Percentiles rank a stretch among this genome's conserved stretches.
Conservation (phyloP, 1,140 invertebrate genomes). For the Tenebrio molitor region DNA sequence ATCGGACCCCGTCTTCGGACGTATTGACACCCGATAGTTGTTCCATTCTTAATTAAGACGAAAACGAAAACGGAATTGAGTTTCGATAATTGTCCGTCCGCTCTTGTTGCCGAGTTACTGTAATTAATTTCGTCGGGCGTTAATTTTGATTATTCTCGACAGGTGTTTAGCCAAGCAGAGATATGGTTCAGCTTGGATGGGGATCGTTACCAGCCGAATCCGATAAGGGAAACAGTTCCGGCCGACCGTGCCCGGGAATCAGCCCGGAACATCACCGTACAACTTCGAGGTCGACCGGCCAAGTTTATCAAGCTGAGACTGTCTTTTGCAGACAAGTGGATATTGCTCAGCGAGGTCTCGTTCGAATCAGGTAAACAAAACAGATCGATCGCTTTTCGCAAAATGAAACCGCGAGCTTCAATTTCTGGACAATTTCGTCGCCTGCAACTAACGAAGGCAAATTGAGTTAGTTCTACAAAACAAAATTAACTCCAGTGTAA, state of each 20-base stretch:
- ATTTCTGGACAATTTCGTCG: not conserved
- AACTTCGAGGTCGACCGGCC: constrained; percentile 82
- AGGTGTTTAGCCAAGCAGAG: constrained; percentile 79
- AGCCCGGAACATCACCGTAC: constrained; percentile 85
- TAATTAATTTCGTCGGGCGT: constrained; percentile 26
- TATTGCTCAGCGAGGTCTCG: constrained; percentile 89
- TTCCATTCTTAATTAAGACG: constrained; percentile 27
- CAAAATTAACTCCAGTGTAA: too few relatives aligned
- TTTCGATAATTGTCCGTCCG: constrained; percentile 15
- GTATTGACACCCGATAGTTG: constrained; percentile 19
- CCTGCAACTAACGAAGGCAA: too few relatives aligned
- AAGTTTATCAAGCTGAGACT: constrained; percentile 83
- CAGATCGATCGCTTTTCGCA: not conserved
- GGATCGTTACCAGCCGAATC: constrained; percentile 76
- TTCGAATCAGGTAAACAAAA: constrained; percentile 80
- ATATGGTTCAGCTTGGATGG: constrained; percentile 87
- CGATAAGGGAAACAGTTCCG: constrained; percentile 77
- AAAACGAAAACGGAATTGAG: not conserved
- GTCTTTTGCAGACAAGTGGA: constrained; percentile 87
- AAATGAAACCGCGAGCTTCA: too few relatives aligned
- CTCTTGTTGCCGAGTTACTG: not conserved
- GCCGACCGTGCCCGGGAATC: constrained; percentile 80
- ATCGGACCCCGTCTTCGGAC: not conserved
- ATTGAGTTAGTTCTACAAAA: too few relatives aligned
- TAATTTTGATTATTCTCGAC: constrained; percentile 56